Base-by-base conservation (phyloP, 2,888 invertebrate genomes). In the Spilarctia lutea region DNA sequence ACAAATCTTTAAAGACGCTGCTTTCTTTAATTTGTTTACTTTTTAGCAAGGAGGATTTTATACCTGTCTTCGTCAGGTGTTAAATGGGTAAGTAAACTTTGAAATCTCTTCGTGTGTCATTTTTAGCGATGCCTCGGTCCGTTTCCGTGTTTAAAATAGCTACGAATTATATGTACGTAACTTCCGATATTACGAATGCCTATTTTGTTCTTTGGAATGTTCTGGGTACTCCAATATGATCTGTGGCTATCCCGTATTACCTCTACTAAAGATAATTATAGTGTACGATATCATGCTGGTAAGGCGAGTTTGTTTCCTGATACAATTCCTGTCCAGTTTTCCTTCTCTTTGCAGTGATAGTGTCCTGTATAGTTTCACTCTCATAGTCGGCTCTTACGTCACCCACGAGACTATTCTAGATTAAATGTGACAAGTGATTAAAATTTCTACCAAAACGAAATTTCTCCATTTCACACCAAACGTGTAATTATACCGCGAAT, bases 11-110 rank as follows among this genome's bases (percentile, higher is more conserved):
- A 65, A 52, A 33, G 72, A 74, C 42, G 65, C 35, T 74, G 75
- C 73, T 82, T 82, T 84, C 80, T 71, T 76, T 76, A 82, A 83
- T 84, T 82, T 83, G 77, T 83, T 84, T 68, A 72, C 70, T 68
- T 8, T 45, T 80, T 75, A 77, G 73, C 77, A 68, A 20, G 73
- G 71, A 74, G 77, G 74, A 18, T 79, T 79, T 84, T 78, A 82
- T 75, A 74, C 74, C 66, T 63, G 45, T n/a, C 56, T 67, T 65
- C 73, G 48, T 78, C 76, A 74, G 76, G 73, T 56, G 82, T 71
- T 84, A 83, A 83, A 35, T 71, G 73, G 66, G 60, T 75, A 63
- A 30, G 75, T 73, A 76, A 75, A 85, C 73, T 10, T 73, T 65
- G 35, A 63, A 69, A 56, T 48, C 70, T 56, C 65, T 68, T 39